Evolutionary conservation across 2,113 vertebrate species (phyloP), one percentile per base, ranked within the genome.

Genomic region (Corythaixoides concolor): DNA sequence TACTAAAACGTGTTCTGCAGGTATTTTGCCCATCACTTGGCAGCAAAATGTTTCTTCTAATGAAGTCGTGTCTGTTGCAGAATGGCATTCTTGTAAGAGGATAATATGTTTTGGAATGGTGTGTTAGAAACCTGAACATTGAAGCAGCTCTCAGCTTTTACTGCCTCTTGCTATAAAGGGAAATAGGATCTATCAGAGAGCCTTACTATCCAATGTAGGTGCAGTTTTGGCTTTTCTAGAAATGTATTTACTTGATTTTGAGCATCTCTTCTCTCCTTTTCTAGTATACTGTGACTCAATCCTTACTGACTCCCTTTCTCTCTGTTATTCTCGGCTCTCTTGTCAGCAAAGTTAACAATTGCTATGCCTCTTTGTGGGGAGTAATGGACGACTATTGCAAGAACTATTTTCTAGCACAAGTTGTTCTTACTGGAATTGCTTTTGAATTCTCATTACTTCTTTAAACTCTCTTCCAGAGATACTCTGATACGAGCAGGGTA

Each of bases 361-460:
- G 56, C 90, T 90, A 1, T 32, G 33, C 33, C 67, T 90, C 59
- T 89, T 85, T 47, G 49, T 52, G 79, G 83, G 88, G 39, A 88
- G 64, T 70, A 72, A 84, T 33, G 33, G 78, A 75, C 52, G 69
- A 22, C 81, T 95, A 58, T 73, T 63, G 63, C 75, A 81, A 77
- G 75, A 81, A 64, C 67, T 41, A 21, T 68, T 94, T 94, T 72
- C 83, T 81, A 66, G 81, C 69, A 64, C 30, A 69, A 63, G 74
- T 77, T 95, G 52, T 90, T 90, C 90, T 89, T 93, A 41, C 59
- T 91, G 77, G 83, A 91, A 87, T 92, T 93, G 89, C 89, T 91
- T 92, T 87, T 85, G 80, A 92, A 66, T 92, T 95, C 90, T 96
- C 69, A 66, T 89, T 86, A 50, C 83, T 92, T 72, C 62, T 70